Base-by-base conservation (phyloP, 2,113 vertebrate species). In the Micromys minutus region DNA sequence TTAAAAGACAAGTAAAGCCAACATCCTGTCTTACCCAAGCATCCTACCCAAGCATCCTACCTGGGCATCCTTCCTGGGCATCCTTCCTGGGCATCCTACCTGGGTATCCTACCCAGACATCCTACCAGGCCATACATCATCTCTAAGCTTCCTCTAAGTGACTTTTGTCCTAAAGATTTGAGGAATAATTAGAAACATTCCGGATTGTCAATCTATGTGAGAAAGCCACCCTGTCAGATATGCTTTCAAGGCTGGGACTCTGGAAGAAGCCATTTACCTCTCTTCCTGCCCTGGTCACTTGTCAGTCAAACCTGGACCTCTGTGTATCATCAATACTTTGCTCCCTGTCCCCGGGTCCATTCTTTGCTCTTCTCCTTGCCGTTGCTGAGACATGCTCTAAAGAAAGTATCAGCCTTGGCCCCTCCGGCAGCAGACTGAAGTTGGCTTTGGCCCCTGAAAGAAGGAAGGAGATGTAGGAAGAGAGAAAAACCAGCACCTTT, bases 101-200 rank as follows among this genome's bases (percentile, higher is more conserved):
- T 13, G 29, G 50, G 50, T 34, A n/a, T 13, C n/a, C 79, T n/a
- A 59, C n/a, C 79, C 39, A 22, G 16, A 5, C 59, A 34, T 21
- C 31, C 83, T 34, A 50, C 45, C 83, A 86, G 31, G 10, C 6
- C 31, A 65, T 16, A 67, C 65, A 67, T 16, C 31, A 67, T 67
- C 65, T 90, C 45, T 80, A 87, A 24, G 47, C 74, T 52, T 50
- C 42, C 67, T 71, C 71, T 84, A 47, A 89, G 26, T 69, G 71
- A 79, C 71, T 63, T 92, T 83, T 84, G 31, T n/a, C 63, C 89
- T 86, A 50, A 83, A 79, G 59, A 77, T 47, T 77, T 87, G 29
- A 47, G 22, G 34, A 50, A 74, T 61, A 42, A 65, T 52, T 57
- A 34, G 69, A 92, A 61, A 13, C 2, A 24, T 83, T 80, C 13